A percentile compares a stretch with the other conserved stretches of the same genome.
phyloP scores from a whole-genome alignment of 1,140 invertebrate genomes.

The Cataglyphis hispanica region DNA sequence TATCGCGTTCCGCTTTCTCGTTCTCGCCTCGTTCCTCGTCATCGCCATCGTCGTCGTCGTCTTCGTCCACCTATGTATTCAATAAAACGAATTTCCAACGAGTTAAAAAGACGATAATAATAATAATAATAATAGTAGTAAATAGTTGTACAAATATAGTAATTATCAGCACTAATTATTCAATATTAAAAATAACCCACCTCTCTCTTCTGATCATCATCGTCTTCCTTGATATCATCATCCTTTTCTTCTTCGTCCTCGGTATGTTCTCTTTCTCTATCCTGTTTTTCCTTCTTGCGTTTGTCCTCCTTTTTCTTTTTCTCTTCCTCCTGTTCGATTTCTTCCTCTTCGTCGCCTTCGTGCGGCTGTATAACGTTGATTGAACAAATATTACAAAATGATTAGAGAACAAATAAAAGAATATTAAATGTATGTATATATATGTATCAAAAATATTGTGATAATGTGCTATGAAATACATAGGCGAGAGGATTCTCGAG shows the following conservation, averaged over 20 bases:
- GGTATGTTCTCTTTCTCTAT: slow-evolving; percentile 80
- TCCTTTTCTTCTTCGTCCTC: slow-evolving; percentile 85
- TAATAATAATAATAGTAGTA: no score
- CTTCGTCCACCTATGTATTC: slow-evolving; percentile 66
- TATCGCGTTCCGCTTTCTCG: slow-evolving; percentile 78
- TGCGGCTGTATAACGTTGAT: slow-evolving; percentile 74
- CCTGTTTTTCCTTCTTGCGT: slow-evolving; percentile 82
- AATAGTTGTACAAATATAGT: slow-evolving; percentile 16
- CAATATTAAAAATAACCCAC: slow-evolving; percentile 68
- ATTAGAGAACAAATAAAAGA: neutral
- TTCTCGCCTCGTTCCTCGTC: slow-evolving; percentile 86
- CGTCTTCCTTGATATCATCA: slow-evolving; percentile 84
- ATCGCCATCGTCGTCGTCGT: slow-evolving; percentile 85
- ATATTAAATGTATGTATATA: neutral
- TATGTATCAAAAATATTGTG: neutral
- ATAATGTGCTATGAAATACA: slow-evolving; percentile 5
- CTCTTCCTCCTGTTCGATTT: slow-evolving; percentile 79
- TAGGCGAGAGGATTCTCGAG: slow-evolving; percentile 4
- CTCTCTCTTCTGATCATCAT: slow-evolving; percentile 80
- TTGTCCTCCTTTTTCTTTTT: slow-evolving; percentile 82
- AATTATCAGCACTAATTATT: slow-evolving; percentile 61
- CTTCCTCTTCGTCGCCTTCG: slow-evolving; percentile 77
- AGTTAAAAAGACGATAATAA: neutral
- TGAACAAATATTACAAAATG: slow-evolving; percentile 37
- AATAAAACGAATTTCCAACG: neutral